phyloP scores from a whole-genome alignment of 2,888 invertebrate species.

The Athalia cordata region DNA sequence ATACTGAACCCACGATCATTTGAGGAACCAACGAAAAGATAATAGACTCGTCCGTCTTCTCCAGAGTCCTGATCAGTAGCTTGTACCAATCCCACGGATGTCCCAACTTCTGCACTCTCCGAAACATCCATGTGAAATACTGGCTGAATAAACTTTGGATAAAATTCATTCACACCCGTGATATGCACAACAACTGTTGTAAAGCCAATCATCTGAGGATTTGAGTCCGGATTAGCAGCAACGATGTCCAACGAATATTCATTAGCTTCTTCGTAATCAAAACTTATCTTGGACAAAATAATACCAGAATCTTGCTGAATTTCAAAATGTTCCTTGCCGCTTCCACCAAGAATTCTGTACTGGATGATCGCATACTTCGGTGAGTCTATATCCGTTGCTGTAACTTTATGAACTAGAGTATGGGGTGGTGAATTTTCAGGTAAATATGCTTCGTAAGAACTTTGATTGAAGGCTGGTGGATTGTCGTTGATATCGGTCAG shows the following conservation, averaged over 20 bases:
- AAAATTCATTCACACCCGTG: slow-evolving; percentile 91
- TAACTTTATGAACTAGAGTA: slow-evolving; percentile 83
- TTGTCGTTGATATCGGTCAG: slow-evolving; percentile 96
- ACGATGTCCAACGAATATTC: slow-evolving; percentile 84
- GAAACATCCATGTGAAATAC: slow-evolving; percentile 95
- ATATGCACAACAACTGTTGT: slow-evolving; percentile 85
- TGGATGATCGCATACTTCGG: slow-evolving; percentile 90
- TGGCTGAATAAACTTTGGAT: slow-evolving; percentile 90
- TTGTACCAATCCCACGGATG: slow-evolving; percentile 89
- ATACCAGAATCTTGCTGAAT: slow-evolving; percentile 87
- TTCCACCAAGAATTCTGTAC: slow-evolving; percentile 87
- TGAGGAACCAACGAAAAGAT: slow-evolving; percentile 94
- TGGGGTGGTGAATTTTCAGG: slow-evolving; percentile 88
- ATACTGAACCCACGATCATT: slow-evolving; percentile 94
- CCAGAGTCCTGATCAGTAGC: slow-evolving; percentile 94
- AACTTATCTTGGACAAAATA: slow-evolving; percentile 84
- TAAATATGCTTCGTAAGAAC: slow-evolving; percentile 84
- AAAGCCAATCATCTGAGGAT: slow-evolving; percentile 81
- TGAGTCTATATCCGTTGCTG: slow-evolving; percentile 90
- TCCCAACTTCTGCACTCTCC: slow-evolving; percentile 91
- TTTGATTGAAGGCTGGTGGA: slow-evolving; percentile 89
- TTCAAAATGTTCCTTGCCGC: slow-evolving; percentile 83
- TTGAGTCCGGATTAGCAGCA: slow-evolving; percentile 91
- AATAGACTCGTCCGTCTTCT: slow-evolving; percentile 91
- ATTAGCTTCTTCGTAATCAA: slow-evolving; percentile 91